phyloP scores from a whole-genome alignment of 2,888 invertebrate species.

The Neoscelio sp. region DNA sequence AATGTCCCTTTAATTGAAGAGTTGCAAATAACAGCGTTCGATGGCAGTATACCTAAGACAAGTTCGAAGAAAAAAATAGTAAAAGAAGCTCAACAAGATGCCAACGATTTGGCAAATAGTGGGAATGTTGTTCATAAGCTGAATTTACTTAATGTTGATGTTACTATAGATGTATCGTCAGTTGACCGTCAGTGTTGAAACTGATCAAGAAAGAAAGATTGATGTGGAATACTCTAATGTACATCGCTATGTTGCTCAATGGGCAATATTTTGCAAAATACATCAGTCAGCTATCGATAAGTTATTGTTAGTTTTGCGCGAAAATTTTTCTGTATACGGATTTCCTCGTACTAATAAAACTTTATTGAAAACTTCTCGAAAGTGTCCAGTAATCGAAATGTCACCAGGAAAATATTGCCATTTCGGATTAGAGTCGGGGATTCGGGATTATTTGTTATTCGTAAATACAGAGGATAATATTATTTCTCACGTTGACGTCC shows the following conservation, averaged over 20 bases:
- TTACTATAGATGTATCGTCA: background rate
- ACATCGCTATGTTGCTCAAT: background rate
- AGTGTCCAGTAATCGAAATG: background rate
- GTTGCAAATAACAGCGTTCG: too few species aligned
- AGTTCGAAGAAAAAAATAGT: too few species aligned
- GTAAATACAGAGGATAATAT: too few species aligned
- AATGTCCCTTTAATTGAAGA: too few species aligned
- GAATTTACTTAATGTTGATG: background rate
- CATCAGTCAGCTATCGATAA: background rate
- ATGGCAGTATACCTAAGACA: too few species aligned
- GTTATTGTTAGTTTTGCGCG: background rate
- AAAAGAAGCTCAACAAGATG: too few species aligned
- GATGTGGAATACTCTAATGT: too few species aligned
- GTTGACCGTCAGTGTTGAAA: too few species aligned
- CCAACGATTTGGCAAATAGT: too few species aligned
- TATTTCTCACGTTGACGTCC: constrained; percentile 6
- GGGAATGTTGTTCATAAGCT: too few species aligned
- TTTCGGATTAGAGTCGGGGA: constrained; percentile 9
- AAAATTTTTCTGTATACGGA: background rate
- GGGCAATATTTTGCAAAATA: background rate
- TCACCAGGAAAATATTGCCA: constrained; percentile 7
- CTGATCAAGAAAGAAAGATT: too few species aligned
- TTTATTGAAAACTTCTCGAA: background rate
- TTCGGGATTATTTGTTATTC: background rate
- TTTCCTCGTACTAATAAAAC: constrained; percentile 14